Evolutionary conservation across 1,140 invertebrate genomes (phyloP), one percentile per base, ranked within the genome.

Genomic region (Drosophila saltans): DNA sequence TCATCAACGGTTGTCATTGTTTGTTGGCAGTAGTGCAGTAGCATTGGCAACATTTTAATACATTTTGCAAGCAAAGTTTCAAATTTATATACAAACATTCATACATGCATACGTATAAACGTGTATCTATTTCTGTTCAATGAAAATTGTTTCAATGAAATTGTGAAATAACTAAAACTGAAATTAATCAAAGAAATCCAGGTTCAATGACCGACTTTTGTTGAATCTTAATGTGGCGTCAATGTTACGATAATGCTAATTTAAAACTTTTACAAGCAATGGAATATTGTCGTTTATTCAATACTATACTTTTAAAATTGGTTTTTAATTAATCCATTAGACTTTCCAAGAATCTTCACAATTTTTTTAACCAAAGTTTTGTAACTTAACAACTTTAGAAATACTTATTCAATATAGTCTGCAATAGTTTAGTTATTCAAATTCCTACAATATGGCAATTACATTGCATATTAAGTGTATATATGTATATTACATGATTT

Each of bases 1-100:
- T 81, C 73, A 66, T 72, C 69, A 73, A 58, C 72, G 77, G 56
- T 59, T 80, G 78, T 81, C 66, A 69, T 66, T 65, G 61, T 52
- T 65, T 74, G 70, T 71, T 68, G 66, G n/a, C 11, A 21, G 41
- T 33, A 39, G 55, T 59, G 21, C 72, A 58, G 33, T 41, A 75
- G 75, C 66, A 67, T 69, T 85, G 65, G 66, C 41, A 80, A 72
- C 68, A 69, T 72, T 78, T 71, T 78, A 69, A 78, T 81, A 72
- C 56, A 75, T 79, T 81, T 85, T 69, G 82, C 75, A 85, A 81
- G 41, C 40, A 11, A 3, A 68, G 48, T 69, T 40, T 81, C 40
- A 62, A 75, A 69, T 75, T 66, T 30, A 24, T 24, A 2, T 7
- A 60, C 30, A 30, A 2, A 16, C 5, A 59, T 24, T 21, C 6